A percentile compares a stretch with the other conserved stretches of the same genome.
Evolutionary conservation across 1,140 invertebrate species (phyloP).

Genomic region (Drosophila cardini): DNA sequence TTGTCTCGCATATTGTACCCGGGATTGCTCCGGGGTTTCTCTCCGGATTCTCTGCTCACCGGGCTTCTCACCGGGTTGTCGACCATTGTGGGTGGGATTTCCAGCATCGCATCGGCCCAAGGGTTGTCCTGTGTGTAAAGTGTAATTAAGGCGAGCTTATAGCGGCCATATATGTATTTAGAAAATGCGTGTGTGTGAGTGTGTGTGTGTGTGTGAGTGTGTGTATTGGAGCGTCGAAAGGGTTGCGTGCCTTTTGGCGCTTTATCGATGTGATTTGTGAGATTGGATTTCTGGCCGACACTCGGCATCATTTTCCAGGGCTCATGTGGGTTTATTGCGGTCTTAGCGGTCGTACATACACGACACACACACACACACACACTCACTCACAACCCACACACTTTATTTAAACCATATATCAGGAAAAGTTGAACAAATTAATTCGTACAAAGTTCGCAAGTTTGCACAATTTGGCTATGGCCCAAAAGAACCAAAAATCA

Average conservation of each 20-base stretch:
- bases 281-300: slow-evolving; percentile 66
- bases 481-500: slow-evolving; percentile 33
- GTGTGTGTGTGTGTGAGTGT: slow-evolving; percentile 16
- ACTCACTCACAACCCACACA: slow-evolving; percentile 6
- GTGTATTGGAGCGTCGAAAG: slow-evolving; percentile 58
- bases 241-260: slow-evolving; percentile 75
- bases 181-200: background rate
- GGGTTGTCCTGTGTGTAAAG: slow-evolving; percentile 47
- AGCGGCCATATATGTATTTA: slow-evolving; percentile 58
- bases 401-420: slow-evolving; percentile 49
- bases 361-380: slow-evolving; percentile 2
- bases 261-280: slow-evolving; percentile 82
- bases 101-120: slow-evolving; percentile 10
- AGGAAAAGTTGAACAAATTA: slow-evolving; percentile 75
- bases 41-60: background rate
- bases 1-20: slow-evolving; percentile 60
- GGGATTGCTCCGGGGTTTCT: background rate
- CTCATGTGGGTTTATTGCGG: slow-evolving; percentile 81
- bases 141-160: slow-evolving; percentile 80
- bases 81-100: slow-evolving; percentile 27
- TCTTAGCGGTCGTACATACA: slow-evolving; percentile 63
- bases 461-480: slow-evolving; percentile 67
- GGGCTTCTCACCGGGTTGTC: slow-evolving; percentile 10
- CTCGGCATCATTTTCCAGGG: slow-evolving; percentile 51
- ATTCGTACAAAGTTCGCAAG: slow-evolving; percentile 72